These are phyloP conservation scores for Tamandua tetradactyla DNA, from an alignment of 2,797 vertebrate genomes.

Conservation along the genomic window DNA sequence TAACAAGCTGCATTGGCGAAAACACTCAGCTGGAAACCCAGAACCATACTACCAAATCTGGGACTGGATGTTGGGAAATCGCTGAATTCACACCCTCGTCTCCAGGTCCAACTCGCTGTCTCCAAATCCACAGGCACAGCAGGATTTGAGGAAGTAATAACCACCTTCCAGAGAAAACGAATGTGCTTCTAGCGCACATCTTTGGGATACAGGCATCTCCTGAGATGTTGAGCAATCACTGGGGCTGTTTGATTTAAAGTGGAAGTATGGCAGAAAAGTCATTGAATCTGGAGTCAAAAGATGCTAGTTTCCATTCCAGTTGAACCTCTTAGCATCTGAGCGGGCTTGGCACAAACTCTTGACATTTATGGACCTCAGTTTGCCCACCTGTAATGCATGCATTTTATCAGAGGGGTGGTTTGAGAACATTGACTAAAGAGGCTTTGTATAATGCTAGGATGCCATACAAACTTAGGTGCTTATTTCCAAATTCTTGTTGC, in stretches of 20 bases:
- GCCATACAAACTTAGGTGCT: background rate
- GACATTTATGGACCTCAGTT: background rate
- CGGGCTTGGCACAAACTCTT: background rate
- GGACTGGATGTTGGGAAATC: background rate
- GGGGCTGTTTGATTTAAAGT: background rate
- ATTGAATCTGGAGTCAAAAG: background rate
- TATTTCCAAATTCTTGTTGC: background rate
- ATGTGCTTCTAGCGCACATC: background rate
- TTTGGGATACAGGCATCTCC: background rate
- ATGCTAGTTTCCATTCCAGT: background rate
- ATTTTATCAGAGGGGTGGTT: background rate
- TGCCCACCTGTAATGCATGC: background rate
- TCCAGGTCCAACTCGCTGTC: background rate
- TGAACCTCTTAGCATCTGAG: background rate
- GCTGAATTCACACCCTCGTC: background rate
- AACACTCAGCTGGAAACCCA: background rate
- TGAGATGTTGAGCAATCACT: background rate
- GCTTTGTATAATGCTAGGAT: background rate
- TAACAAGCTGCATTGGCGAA: background rate
- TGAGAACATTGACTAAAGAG: background rate
- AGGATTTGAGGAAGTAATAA: background rate
- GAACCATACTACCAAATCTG: background rate
- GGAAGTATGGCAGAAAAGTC: background rate
- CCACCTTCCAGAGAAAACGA: background rate
- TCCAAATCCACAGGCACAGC: background rate